Evolutionary conservation across 2,113 vertebrate species (phyloP), one percentile per base, ranked within the genome.

Genomic region (Festucalex cinctus): DNA sequence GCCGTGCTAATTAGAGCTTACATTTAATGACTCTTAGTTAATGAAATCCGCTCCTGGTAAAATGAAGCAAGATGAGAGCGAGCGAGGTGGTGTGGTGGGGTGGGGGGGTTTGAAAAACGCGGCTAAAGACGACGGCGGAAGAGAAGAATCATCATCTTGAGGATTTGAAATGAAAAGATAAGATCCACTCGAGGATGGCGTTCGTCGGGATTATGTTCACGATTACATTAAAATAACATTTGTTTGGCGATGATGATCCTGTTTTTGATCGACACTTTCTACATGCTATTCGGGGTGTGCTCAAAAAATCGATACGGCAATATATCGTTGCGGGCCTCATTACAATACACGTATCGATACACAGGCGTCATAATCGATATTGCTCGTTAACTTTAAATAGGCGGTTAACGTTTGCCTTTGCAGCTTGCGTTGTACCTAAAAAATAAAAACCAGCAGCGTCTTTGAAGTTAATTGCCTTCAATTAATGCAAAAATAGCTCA

Each of bases 21-120:
- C 94, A 92, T 94, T 95, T 94, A 96, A 95, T 95, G 95, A 95
- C 94, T 95, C 93, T 94, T 93, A 91, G 92, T 94, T 97, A 97
- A 96, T 95, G 94, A 93, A 92, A 94, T 93, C 93, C 90, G 92
- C 92, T 95, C 91, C 89, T 91, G 92, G 88, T 92, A 91, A 91
- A 94, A 89, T 83, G 91, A 93, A 92, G 89, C 91, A 91, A 90
- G 91, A 93, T 84, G 91, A 90, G 67, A 59, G 65, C 63, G 66
- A 78, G 39, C 63, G 63, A 65, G 63, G 36, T 8, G 20, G 16
- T 10, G 20, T 3, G 2, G n/a, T 2, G 48, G 20, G n/a, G n/a
- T 49, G 8, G n/a, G n/a, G 44, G 0, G 0, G 6, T 17, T 46
- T 4, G 44, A 46, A 46, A 20, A 46, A 46, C 19, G 44, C 16